Evolutionary conservation across 2,888 invertebrate species (phyloP), one percentile per base, ranked within the genome.

Genomic region (Ceratothoa steindachneri): DNA sequence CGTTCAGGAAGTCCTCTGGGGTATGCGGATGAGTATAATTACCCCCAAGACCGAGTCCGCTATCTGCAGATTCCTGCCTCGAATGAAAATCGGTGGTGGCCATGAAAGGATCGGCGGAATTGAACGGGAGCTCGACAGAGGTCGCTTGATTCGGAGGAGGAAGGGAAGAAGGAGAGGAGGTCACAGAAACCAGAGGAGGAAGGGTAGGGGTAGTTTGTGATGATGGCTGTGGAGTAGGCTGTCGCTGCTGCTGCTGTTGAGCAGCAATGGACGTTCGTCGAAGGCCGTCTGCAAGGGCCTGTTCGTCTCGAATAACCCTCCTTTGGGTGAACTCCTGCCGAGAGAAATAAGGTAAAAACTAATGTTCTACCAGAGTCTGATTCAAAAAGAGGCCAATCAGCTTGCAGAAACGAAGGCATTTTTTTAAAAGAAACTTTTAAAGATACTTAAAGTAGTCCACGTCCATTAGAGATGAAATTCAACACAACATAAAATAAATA

Each of bases 11-110:
- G 86, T 95, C 95, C 84, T 95, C 94, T 3, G 95, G 94, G 72
- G 95, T 95, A 85, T 93, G 92, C 66, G 94, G 93, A 87, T 95
- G 89, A 78, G 93, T 93, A 51, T 94, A 95, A 81, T 90, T 90
- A 83, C 89, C 90, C 75, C 91, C 95, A 65, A 86, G 82, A 82
- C 85, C 85, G 79, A 96, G 88, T 70, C 97, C 97, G 85, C 94
- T 95, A 85, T 97, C 96, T 12, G 93, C 93, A 12, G 95, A 95
- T 85, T 95, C 96, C 85, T 97, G 96, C 80, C 96, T 88, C 82
- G 94, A 91, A 85, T 97, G 97, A 80, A 84, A 84, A 83, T 95
- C 95, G 72, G 90, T 90, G 82, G 91, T 86, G 68, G 75, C 69
- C 72, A 73, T 74, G 74, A 77, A 74, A 28, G 74, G 74, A 30